Evolutionary conservation across 2,113 vertebrate species (phyloP).

Genomic region (Sapayoa aenigma): DNA sequence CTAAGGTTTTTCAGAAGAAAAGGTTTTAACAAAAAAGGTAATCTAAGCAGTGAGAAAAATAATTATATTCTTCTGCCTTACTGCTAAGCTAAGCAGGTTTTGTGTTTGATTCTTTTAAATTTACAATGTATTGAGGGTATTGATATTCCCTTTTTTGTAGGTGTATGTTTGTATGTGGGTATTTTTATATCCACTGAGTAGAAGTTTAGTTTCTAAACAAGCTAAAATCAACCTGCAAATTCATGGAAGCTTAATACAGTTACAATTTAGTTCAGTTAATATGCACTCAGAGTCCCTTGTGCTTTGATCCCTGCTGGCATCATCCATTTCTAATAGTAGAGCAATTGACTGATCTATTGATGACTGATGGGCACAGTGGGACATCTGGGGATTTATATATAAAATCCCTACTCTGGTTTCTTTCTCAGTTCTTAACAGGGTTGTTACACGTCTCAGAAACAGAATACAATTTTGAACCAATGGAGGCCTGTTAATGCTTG

Average conservation of each 20-base stretch:
- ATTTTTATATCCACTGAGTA: constrained; percentile 1
- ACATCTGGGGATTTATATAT: not conserved
- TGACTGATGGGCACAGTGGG: constrained; percentile 18
- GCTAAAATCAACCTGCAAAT: not conserved
- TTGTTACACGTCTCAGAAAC: not conserved
- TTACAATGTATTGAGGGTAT: constrained; percentile 19
- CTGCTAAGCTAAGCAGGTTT: constrained; percentile 37
- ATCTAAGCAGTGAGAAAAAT: constrained; percentile 41
- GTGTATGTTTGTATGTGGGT: not conserved
- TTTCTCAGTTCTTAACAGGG: not conserved
- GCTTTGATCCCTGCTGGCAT: constrained; percentile 5
- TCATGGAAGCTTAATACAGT: constrained; percentile 1
- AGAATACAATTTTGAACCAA: not conserved
- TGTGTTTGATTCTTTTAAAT: constrained; percentile 50
- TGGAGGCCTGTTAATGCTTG: not conserved
- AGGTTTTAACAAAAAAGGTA: constrained; percentile 40
- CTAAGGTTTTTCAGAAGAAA: constrained; percentile 58
- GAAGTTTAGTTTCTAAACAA: constrained; percentile 16
- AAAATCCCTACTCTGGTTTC: not conserved
- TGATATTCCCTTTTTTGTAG: constrained; percentile 21
- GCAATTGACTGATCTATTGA: constrained; percentile 14
- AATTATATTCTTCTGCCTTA: constrained; percentile 20
- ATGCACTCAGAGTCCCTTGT: not conserved
- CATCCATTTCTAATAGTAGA: constrained; percentile 12
- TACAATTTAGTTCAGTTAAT: constrained; percentile 43